phyloP scores from a whole-genome alignment of 2,888 invertebrate genomes.

The Conomelus anceps region DNA sequence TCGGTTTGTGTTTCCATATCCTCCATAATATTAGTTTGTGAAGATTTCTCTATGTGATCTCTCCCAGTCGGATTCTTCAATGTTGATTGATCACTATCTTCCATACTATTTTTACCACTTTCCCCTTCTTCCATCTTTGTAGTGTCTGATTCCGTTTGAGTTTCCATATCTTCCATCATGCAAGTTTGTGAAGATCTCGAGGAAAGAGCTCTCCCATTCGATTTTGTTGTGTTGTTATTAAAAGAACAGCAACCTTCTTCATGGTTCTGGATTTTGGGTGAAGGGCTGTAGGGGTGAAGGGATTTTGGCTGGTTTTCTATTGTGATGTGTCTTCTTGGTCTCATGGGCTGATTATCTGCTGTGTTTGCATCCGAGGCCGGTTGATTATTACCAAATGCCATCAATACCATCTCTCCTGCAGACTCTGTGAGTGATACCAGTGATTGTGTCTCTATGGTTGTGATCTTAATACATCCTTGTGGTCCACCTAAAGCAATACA shows the following conservation, averaged over 20 bases:
- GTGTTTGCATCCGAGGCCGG: neutral
- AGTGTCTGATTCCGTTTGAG: neutral
- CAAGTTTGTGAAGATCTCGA: neutral
- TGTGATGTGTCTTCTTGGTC: neutral
- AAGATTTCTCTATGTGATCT: neutral
- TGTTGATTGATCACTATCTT: neutral
- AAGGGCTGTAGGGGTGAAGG: no score
- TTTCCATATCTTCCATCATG: neutral
- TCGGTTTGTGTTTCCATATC: neutral
- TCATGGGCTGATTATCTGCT: neutral
- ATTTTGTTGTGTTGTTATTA: neutral
- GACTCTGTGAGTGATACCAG: neutral
- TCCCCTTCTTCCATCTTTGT: neutral
- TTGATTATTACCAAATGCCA: neutral
- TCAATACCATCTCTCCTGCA: neutral
- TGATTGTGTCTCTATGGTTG: neutral
- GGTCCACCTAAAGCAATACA: neutral
- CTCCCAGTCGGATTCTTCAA: neutral
- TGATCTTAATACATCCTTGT: neutral
- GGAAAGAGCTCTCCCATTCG: no score
- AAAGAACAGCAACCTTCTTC: neutral
- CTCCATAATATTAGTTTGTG: neutral
- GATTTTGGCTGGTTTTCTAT: neutral
- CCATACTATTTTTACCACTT: neutral
- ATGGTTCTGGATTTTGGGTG: neutral